Conservation (phyloP, 23 tunicate genomes). For the Trididemnum nubilum region DNA sequence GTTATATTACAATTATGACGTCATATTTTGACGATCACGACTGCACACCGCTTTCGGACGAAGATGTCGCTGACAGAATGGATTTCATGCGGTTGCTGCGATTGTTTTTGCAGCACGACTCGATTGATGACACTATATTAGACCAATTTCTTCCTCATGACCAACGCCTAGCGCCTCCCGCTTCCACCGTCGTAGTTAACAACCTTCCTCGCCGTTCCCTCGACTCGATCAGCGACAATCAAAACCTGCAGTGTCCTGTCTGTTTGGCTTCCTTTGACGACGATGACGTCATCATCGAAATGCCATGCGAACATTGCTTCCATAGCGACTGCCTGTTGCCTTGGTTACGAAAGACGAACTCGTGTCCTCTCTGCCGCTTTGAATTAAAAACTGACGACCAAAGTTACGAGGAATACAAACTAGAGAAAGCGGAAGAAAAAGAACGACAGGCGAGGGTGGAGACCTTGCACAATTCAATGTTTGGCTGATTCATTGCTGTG, state of each 20-base stretch:
- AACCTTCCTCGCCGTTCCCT: constrained; percentile 35
- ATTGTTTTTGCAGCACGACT: constrained; percentile 8
- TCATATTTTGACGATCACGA: constrained; percentile 43
- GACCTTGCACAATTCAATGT: constrained; percentile 75
- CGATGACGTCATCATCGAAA: constrained; percentile 52
- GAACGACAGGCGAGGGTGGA: constrained; percentile 62
- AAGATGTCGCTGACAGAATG: constrained; percentile 2
- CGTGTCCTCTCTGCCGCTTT: constrained; percentile 80
- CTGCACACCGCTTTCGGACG: constrained; percentile 1
- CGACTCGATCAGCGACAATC: neutral
- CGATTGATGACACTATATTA: neutral
- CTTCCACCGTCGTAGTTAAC: constrained; percentile 44
- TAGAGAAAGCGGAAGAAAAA: constrained; percentile 42
- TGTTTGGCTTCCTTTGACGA: constrained; percentile 57
- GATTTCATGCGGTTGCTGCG: constrained; percentile 22
- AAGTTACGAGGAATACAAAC: constrained; percentile 62
- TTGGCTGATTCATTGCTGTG: constrained; percentile 70
- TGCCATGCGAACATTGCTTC: constrained; percentile 80
- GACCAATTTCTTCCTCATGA: constrained; percentile 35
- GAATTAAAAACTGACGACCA: constrained; percentile 81
- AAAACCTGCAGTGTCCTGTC: constrained; percentile 60
- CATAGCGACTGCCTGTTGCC: constrained; percentile 68
- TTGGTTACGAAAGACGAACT: constrained; percentile 85
- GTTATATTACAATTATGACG: constrained; percentile 26
- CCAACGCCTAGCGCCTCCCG: constrained; percentile 72